Base-by-base conservation (phyloP, 2,888 invertebrate genomes). In the Quadroppia sp. region DNA sequence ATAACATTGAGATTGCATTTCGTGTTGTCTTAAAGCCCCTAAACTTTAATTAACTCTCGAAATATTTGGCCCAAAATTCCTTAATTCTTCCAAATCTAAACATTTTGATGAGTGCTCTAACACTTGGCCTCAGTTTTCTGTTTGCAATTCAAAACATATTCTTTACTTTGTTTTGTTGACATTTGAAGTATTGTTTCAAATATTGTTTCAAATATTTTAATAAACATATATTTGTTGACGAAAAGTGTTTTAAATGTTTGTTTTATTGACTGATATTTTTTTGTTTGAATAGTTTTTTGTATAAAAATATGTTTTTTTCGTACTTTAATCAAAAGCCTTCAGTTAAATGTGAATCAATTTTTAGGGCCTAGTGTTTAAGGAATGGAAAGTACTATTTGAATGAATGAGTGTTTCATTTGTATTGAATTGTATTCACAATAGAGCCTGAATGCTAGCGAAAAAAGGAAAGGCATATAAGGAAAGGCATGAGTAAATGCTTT, bases 291-390 rank as follows among this genome's bases (percentile, higher is more conserved):
- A n/a, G n/a, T n/a, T n/a, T n/a, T n/a, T n/a, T n/a, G n/a, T n/a
- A n/a, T n/a, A n/a, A n/a, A n/a, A n/a, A n/a, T n/a, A n/a, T 23
- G 23, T 23, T 53, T 53, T 0, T 25, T 25, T 53, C 23, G 23
- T 23, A 25, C 17, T 32, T 11, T 64, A 64, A 64, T 40, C 40
- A 64, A 36, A 64, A 64, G n/a, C 64, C 23, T 64, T 64, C n/a
- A 40, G 64, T 64, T 64, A 64, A 64, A 64, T 64, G 20, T 64
- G 64, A 64, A 64, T 64, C 64, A 40, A 64, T 64, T 64, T 64
- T 64, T 64, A 23, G 64, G 9, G 36, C 20, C 36, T 11, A 30
- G 36, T 36, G 36, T 56, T 56, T 30, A 30, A 11, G 28, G 30
- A 25, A 15, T 17, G 53, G 25, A 30, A 7, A 25, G 25, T 6